Base-by-base conservation (phyloP, 1,140 invertebrate genomes). In the Adoxophyes honmai region DNA sequence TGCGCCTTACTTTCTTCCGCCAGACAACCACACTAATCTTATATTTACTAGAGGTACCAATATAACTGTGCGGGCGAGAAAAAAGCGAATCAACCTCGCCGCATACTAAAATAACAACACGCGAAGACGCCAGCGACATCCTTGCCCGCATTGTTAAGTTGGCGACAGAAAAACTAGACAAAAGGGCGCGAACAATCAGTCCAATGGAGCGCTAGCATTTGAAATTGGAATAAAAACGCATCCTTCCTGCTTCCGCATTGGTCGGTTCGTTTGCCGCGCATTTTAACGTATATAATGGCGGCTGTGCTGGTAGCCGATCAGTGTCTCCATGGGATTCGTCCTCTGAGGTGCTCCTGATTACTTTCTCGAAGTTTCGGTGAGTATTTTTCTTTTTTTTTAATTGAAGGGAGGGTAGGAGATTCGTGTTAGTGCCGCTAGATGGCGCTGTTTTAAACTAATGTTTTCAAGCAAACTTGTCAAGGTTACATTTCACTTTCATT, bases 211-310 rank as follows among this genome's bases (percentile, higher is more conserved):
- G 39, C 18, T 44, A 3, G 39, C 18, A 48, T 48, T 48, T 33
- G 18, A 48, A 48, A 28, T 11, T 48, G 14, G 42, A 13, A 48
- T 33, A 48, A 48, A 48, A 48, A 48, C 42, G 18, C 10, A 48
- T 1, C 18, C 4, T 28, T 13, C 42, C 21, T 48, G n/a, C 42
- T 48, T 48, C 42, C 42, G 42, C 21, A 18, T 48, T 48, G 16
- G 42, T 48, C 21, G 18, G 9, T 11, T 11, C 5, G 18, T 48
- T 48, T 48, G n/a, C 21, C 1, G 39, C 15, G 10, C 10, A 21
- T 33, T 48, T 48, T 48, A 48, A 48, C 21, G 21, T 48, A 48
- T 48, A 48, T 21, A 48, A 48, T 48, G 42, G 42, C 16, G 21
- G 21, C 14, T 48, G 21, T 7, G 10, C 2, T 18, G 42, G 7